These are phyloP conservation scores for Cassiopea andromeda DNA, from an alignment of 30 jellyfish, hydroid and myxozoan genomes.

Conservation along the genomic window DNA sequence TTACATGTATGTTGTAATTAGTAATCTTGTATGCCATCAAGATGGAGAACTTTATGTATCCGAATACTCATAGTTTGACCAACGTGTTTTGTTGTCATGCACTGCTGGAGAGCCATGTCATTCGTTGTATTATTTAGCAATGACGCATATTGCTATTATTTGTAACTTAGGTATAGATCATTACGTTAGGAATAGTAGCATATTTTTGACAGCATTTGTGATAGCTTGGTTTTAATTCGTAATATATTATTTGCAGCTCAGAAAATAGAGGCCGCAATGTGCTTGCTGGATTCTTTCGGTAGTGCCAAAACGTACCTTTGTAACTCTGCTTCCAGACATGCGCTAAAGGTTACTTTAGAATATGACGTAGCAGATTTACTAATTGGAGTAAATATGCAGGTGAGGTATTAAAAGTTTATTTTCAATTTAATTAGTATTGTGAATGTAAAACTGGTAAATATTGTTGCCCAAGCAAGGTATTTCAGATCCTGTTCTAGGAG, in stretches of 20 bases:
- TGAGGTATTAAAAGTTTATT: background rate
- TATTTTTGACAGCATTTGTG: too few species aligned
- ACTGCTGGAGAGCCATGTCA: too few species aligned
- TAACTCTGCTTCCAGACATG: slow-evolving; percentile 75
- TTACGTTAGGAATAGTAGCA: too few species aligned
- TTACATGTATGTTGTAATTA: slow-evolving; percentile 56
- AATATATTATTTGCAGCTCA: slow-evolving; percentile 53
- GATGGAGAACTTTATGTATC: background rate
- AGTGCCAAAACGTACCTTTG: slow-evolving; percentile 88
- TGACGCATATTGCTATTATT: too few species aligned
- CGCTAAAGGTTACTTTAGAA: slow-evolving; percentile 71
- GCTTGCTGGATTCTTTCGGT: slow-evolving; percentile 86
- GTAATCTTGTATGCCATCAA: background rate
- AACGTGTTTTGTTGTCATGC: too few species aligned
- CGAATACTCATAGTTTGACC: too few species aligned
- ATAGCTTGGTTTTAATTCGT: background rate
- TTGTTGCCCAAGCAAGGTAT: too few species aligned
- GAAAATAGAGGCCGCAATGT: slow-evolving; percentile 89
- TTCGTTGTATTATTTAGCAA: too few species aligned
- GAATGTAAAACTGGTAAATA: too few species aligned
- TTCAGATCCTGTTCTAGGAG: too few species aligned
- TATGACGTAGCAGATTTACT: slow-evolving; percentile 88
- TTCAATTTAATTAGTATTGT: too few species aligned
- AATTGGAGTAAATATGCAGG: slow-evolving; percentile 92
- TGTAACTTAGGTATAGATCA: too few species aligned